phyloP scores from a whole-genome alignment of 2,113 vertebrate genomes.

The Callospermophilus lateralis region DNA sequence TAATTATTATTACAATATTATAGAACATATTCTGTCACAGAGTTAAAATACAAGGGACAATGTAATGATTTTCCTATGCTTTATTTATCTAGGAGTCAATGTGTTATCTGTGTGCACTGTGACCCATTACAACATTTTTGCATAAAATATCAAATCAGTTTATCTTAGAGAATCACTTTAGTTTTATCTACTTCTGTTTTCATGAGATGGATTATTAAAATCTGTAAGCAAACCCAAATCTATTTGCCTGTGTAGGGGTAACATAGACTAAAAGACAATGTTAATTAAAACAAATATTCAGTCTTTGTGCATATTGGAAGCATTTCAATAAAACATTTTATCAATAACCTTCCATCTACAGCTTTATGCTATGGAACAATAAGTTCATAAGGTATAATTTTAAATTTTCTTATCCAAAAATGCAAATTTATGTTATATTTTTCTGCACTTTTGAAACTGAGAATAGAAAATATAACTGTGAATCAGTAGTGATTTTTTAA shows the following conservation, averaged over 20 bases:
- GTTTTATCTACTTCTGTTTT: neutral
- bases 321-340: neutral
- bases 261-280: neutral
- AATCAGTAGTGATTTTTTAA: neutral
- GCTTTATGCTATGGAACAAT: neutral
- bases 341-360: neutral
- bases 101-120: neutral
- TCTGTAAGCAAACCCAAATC: neutral
- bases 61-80: neutral
- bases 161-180: neutral
- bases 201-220: neutral
- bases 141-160: neutral
- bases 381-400: neutral
- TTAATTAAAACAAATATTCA: neutral
- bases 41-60: neutral
- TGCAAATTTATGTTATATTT: neutral
- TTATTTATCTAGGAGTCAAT: neutral
- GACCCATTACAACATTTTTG: neutral
- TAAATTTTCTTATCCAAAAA: neutral
- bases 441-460: neutral
- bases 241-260: neutral
- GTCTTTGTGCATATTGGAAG: neutral
- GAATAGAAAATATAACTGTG: neutral
- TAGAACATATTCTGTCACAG: neutral
- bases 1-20: neutral